Base-by-base conservation (phyloP, 2,113 vertebrate genomes). In the Onychostruthus taczanowskii region DNA sequence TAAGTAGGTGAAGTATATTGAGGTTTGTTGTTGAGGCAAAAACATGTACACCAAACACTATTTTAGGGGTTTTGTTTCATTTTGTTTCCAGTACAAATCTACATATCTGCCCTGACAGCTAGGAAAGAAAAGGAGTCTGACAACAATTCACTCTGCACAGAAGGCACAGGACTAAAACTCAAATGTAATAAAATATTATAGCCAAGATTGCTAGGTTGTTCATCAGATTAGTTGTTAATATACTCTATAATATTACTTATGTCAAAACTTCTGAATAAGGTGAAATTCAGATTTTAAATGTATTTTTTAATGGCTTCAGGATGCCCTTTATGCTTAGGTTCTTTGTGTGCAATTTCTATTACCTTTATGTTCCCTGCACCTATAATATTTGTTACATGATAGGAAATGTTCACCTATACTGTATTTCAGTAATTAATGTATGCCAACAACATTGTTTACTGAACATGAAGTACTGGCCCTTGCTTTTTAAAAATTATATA, bases 121-220 rank as follows among this genome's bases (percentile, higher is more conserved):
- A 8, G 9, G 3, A 58, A 43, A 19, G 9, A 21, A 90, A 52
- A 46, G 16, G 16, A 81, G 7, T 39, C 49, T 24, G 18, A 59
- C 18, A 74, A 19, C 8, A 61, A 41, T 41, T 79, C 1, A 3
- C 55, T 61, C 28, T 68, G 13, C 4, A 7, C 0, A 12, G 5
- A 75, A 27, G 3, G 15, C 31, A 24, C 0, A 7, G 41, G 43
- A 59, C 13, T 74, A 22, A 90, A 44, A 52, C 1, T 39, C 1
- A 3, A 73, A 1, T n/a, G 6, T 61, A 43, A 43, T 5, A 17
- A 73, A 72, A 28, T 80, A 64, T 41, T 68, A 55, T 24, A 56
- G 22, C 5, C 26, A 75, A 64, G 22, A 24, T 31, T 63, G 6
- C 5, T 11, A 35, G 5, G 5, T 7, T 58, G 9, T 28, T 88